Percentiles rank a stretch among this genome's conserved stretches.
Evolutionary conservation across 2,888 invertebrate genomes (phyloP).

Genomic region (Leptura quadrifasciata): DNA sequence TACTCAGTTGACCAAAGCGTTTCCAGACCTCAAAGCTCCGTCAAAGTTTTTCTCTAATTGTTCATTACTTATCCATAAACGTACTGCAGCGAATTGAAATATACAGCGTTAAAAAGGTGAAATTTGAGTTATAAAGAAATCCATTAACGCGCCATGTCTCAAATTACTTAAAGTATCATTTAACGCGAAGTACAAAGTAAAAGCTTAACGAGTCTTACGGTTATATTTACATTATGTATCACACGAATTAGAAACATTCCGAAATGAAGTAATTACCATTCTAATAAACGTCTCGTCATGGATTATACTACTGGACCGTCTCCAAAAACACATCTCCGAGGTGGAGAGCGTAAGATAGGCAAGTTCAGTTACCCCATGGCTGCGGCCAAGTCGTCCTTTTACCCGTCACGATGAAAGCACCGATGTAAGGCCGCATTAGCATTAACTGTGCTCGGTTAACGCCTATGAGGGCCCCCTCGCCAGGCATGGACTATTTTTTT

Average conservation of each 20-base stretch:
- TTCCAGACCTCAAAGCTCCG: too few relatives aligned
- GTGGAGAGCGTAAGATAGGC: constrained; percentile 8
- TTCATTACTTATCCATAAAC: too few relatives aligned
- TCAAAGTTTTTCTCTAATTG: too few relatives aligned
- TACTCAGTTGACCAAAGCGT: too few relatives aligned
- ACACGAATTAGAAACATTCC: constrained; percentile 19
- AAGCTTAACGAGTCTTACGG: neutral
- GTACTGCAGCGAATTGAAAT: neutral
- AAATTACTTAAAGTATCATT: constrained; percentile 1
- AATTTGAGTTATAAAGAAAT: neutral
- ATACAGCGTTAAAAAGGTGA: neutral
- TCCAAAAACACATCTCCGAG: constrained; percentile 18
- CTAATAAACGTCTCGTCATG: constrained; percentile 30
- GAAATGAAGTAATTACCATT: constrained; percentile 24
- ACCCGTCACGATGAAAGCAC: constrained; percentile 5
- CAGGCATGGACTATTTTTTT: neutral
- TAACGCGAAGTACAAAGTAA: neutral
- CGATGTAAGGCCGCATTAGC: neutral
- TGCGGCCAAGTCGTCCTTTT: constrained; percentile 20
- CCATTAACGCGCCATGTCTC: neutral
- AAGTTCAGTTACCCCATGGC: constrained; percentile 27
- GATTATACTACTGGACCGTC: constrained; percentile 18
- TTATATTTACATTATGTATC: constrained; percentile 11
- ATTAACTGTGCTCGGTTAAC: neutral
- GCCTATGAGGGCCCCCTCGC: neutral